A percentile compares a stretch with the other conserved stretches of the same genome.
Evolutionary conservation across 2,888 invertebrate species (phyloP).

Genomic region (Timema cristinae): DNA sequence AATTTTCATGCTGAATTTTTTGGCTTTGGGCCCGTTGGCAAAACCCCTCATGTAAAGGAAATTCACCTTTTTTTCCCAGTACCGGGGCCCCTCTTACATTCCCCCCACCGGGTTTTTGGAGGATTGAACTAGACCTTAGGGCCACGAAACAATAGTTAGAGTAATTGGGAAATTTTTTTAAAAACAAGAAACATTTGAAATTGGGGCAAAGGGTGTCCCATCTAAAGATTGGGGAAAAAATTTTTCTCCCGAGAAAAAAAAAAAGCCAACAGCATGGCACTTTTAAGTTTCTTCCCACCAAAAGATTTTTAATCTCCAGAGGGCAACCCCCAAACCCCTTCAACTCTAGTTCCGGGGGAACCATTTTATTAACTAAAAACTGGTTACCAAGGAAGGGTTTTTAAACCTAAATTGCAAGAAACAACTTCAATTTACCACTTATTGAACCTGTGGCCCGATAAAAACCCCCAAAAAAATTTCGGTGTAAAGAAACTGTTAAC

Average conservation of each 20-base stretch:
- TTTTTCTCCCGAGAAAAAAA: not conserved
- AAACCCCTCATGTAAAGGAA: not conserved
- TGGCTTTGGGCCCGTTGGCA: not conserved
- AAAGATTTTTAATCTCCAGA: slow-evolving; percentile 2
- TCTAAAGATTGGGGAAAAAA: not conserved
- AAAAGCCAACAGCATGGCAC: not conserved
- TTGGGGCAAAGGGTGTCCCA: not conserved
- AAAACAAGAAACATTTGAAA: not conserved
- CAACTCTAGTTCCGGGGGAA: not conserved
- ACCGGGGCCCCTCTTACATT: not conserved
- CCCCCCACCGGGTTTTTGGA: not conserved
- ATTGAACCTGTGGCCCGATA: not conserved
- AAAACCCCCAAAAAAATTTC: not conserved
- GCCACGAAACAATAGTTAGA: not conserved
- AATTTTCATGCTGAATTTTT: slow-evolving; percentile 8
- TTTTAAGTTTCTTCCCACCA: slow-evolving; percentile 4
- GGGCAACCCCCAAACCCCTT: no score
- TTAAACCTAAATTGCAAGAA: no score
- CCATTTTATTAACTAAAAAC: not conserved
- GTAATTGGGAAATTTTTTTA: not conserved
- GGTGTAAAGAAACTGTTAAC: not conserved
- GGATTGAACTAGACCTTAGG: not conserved
- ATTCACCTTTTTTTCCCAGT: not conserved
- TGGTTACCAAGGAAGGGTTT: not conserved
- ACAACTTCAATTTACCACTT: not conserved